Evolutionary conservation across 92 coral and sea anemone genomes (phyloP).

Genomic region (Umimayanthus chanpuru): DNA sequence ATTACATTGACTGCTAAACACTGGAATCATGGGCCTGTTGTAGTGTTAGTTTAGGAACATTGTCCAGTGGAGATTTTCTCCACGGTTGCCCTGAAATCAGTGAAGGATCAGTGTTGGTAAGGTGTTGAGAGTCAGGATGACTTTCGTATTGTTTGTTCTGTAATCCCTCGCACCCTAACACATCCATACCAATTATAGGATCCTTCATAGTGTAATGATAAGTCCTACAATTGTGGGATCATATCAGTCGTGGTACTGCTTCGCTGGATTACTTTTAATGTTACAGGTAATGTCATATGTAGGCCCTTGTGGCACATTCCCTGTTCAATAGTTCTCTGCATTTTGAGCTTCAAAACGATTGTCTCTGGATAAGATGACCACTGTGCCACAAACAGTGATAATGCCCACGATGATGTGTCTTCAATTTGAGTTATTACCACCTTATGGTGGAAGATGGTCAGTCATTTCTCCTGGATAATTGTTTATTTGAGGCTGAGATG

Average conservation of each 20-base stretch:
- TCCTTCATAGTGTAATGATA: conserved; percentile 39
- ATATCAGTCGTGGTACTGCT: conserved; percentile 46
- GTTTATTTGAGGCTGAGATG: conserved; percentile 5
- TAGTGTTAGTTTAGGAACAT: background rate
- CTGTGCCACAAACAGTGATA: background rate
- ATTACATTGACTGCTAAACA: background rate
- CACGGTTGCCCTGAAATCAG: background rate
- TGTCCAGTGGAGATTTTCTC: background rate
- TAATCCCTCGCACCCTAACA: conserved; percentile 36
- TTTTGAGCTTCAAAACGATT: background rate
- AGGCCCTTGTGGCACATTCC: background rate
- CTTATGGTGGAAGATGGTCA: background rate
- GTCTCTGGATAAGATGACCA: background rate
- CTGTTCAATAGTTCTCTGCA: conserved; percentile 10
- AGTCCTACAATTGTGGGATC: conserved; percentile 41
- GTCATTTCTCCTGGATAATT: background rate
- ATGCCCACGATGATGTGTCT: background rate
- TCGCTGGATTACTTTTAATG: conserved; percentile 44
- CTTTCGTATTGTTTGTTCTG: background rate
- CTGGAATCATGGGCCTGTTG: background rate
- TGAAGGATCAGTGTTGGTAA: background rate
- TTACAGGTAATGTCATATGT: conserved; percentile 33
- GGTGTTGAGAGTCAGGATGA: background rate
- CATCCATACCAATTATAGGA: conserved; percentile 39
- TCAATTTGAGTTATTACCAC: background rate